Evolutionary conservation across 2,888 invertebrate species (phyloP).

Genomic region (Chaetogeoica ovagalla): DNA sequence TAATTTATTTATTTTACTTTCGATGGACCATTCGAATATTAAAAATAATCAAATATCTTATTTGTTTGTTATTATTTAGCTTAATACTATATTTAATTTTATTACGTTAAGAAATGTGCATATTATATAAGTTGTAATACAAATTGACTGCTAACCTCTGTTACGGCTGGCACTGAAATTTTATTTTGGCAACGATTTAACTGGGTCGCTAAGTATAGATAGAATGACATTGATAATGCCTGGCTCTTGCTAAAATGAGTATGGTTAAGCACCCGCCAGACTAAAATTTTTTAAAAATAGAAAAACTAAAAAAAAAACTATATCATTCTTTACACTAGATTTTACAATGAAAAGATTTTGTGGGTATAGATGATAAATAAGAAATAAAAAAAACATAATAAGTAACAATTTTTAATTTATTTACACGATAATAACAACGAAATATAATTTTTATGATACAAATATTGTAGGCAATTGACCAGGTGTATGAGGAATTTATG

Average conservation of each 20-base stretch:
- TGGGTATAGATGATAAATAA: neutral
- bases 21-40: too few species aligned
- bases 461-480: conserved; percentile 2
- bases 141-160: neutral
- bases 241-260: conserved; percentile 3
- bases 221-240: conserved; percentile 48
- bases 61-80: too few species aligned
- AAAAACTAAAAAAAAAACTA: conserved; percentile 20
- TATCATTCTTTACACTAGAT: neutral
- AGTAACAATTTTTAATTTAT: conserved; percentile 42
- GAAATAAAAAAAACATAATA: conserved; percentile 5
- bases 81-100: too few species aligned
- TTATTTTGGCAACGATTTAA: conserved; percentile 37
- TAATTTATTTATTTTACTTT: too few species aligned
- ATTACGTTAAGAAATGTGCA: too few species aligned
- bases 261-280: conserved; percentile 1
- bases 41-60: too few species aligned
- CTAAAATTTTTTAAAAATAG: conserved; percentile 36
- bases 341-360: neutral
- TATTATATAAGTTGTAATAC: too few species aligned
- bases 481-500: neutral
- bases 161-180: conserved; percentile 25
- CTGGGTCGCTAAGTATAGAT: conserved; percentile 45
- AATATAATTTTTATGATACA: conserved; percentile 38
- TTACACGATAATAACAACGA: conserved; percentile 40